These are phyloP conservation scores for Mesochorus sp. DNA, from an alignment of 2,888 invertebrate species.

Conservation along the genomic window DNA sequence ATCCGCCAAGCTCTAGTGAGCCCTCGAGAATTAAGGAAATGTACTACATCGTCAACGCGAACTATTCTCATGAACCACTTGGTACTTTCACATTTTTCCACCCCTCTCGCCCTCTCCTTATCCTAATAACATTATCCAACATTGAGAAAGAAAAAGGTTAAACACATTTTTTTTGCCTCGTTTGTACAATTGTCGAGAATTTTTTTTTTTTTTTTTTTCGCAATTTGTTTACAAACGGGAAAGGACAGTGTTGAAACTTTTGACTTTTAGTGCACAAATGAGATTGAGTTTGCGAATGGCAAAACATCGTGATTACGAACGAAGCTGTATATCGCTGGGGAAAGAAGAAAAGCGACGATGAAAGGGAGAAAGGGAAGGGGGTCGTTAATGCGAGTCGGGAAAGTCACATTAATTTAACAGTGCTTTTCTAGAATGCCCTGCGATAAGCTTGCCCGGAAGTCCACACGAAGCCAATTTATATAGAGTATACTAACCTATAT, in stretches of 20 bases:
- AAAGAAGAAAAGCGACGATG: slow-evolving; percentile 22
- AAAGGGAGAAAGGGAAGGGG: not conserved
- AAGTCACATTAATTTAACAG: slow-evolving; percentile 55
- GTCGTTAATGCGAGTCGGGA: slow-evolving; percentile 54
- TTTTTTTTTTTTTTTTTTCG: not conserved
- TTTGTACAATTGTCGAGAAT: not conserved
- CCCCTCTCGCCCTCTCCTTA: slow-evolving; percentile 27
- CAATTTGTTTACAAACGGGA: slow-evolving; percentile 20
- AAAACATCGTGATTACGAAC: slow-evolving; percentile 45
- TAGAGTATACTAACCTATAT: not conserved
- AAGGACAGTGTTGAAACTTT: slow-evolving; percentile 27
- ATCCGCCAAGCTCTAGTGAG: not conserved
- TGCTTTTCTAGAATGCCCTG: slow-evolving; percentile 6
- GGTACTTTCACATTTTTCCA: too few species aligned
- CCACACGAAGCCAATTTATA: slow-evolving; percentile 1
- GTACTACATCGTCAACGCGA: not conserved
- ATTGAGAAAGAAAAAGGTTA: not conserved
- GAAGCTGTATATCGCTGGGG: not conserved
- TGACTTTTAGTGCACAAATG: slow-evolving; percentile 31
- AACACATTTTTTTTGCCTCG: not conserved
- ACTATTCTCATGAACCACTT: slow-evolving; percentile 4
- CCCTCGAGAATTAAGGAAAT: not conserved
- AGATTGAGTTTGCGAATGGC: slow-evolving; percentile 50
- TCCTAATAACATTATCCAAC: not conserved
- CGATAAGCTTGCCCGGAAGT: slow-evolving; percentile 30